phyloP scores from a whole-genome alignment of 2,797 vertebrate genomes.

The Podarcis lilfordi region DNA sequence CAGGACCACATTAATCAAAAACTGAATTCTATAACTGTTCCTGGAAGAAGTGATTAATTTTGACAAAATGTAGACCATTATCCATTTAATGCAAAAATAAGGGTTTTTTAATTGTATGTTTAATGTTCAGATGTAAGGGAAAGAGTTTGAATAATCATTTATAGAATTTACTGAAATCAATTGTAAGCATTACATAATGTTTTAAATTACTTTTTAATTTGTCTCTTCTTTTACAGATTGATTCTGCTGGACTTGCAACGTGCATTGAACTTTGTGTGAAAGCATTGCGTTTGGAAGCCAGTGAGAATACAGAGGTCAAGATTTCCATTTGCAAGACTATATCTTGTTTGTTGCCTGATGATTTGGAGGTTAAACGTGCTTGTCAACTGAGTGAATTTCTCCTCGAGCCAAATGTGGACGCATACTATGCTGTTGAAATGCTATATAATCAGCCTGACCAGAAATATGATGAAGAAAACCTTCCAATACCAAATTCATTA shows the following conservation, averaged over 20 bases:
- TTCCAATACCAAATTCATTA: conserved; percentile 95
- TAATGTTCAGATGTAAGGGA: background rate
- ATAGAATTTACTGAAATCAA: background rate
- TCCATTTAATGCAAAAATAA: background rate
- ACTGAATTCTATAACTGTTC: background rate
- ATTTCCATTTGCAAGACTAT: conserved; percentile 97
- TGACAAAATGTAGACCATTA: background rate
- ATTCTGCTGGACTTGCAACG: conserved; percentile 86
- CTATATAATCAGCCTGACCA: conserved; percentile 98
- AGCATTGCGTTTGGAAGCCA: conserved; percentile 90
- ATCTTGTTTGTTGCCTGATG: conserved; percentile 92
- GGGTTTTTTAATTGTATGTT: background rate
- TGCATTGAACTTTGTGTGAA: conserved; percentile 95
- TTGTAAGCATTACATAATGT: background rate
- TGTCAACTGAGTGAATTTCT: conserved; percentile 98
- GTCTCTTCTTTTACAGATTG: conserved; percentile 77
- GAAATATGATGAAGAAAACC: conserved; percentile 93
- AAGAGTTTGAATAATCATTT: conserved; percentile 5
- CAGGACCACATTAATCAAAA: background rate
- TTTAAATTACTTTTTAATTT: conserved; percentile 57
- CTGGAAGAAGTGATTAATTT: background rate
- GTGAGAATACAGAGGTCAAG: conserved; percentile 88
- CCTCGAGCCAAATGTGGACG: conserved; percentile 95
- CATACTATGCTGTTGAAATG: conserved; percentile 96
- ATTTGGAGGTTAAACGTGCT: conserved; percentile 95